Conservation (phyloP, 2,888 invertebrate species). For the Pecten maximus region DNA sequence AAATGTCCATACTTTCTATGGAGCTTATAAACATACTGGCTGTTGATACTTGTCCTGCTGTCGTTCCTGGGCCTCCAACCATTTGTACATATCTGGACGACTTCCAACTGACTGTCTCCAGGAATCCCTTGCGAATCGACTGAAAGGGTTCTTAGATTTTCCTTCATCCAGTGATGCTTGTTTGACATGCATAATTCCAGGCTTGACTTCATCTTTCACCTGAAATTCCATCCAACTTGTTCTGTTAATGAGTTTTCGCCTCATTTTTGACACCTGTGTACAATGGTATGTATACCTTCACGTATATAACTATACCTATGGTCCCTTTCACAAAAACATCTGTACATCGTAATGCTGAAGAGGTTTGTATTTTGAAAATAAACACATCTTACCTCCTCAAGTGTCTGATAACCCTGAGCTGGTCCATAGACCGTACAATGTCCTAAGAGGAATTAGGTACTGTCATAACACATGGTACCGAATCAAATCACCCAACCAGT, state of each 20-base stretch:
- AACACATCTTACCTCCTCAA: not conserved
- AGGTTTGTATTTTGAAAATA: slow-evolving; percentile 20
- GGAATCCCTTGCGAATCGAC: slow-evolving; percentile 84
- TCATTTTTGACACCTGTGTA: slow-evolving; percentile 25
- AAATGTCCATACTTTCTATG: not conserved
- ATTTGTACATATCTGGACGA: slow-evolving; percentile 85
- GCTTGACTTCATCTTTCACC: slow-evolving; percentile 28
- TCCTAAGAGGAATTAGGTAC: not conserved
- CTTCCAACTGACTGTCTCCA: slow-evolving; percentile 92
- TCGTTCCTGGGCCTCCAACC: slow-evolving; percentile 89
- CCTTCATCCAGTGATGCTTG: not conserved
- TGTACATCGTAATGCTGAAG: not conserved
- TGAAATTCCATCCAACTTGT: slow-evolving; percentile 2
- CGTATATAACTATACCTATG: not conserved
- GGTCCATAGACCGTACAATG: not conserved
- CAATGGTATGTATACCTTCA: not conserved
- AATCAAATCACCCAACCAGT: not conserved
- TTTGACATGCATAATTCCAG: slow-evolving; percentile 5
- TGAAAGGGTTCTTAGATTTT: slow-evolving; percentile 58
- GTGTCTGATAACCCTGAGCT: not conserved
- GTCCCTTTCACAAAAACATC: slow-evolving; percentile 31
- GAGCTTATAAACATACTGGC: slow-evolving; percentile 1
- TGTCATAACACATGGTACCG: not conserved
- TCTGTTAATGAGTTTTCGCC: not conserved
- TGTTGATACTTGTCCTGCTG: slow-evolving; percentile 68